Base-by-base conservation (phyloP, 2,888 invertebrate genomes). In the Drosophila ustulata region DNA sequence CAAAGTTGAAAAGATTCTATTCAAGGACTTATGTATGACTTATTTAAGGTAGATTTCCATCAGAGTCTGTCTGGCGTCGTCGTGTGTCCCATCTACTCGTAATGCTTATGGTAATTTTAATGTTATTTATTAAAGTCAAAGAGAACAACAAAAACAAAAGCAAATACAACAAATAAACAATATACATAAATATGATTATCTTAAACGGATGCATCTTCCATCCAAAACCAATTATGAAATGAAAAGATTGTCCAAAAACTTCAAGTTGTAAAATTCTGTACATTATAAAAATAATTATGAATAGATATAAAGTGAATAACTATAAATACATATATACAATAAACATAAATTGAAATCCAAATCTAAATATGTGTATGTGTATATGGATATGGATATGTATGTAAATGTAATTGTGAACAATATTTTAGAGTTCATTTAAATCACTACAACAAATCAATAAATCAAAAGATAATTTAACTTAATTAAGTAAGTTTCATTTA, bases 181-280 rank as follows among this genome's bases (percentile, higher is more conserved):
- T 39, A 64, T 39, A 28, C 18, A 18, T 18, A 18, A 28, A 28
- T 28, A 28, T 28, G 9, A 37, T 4, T 37, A 56, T 4, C 58
- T 6, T 39, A 26, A 41, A 57, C 32, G 63, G 47, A 34, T 52
- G 49, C 47, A 30, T 34, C 46, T 50, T 57, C 25, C 46, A 58
- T 57, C 25, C 41, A 47, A 78, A 79, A 79, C 78, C 78, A 77
- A 77, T 80, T 79, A 77, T 49, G 73, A 80, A 84, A 87, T 82
- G 84, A 87, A 84, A 87, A 84, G 87, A 83, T 86, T 85, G 85
- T 88, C 85, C 86, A 88, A 88, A 84, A 85, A 88, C 88, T 86
- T 72, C 78, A 86, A 88, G 85, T 88, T 88, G 88, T 85, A 85
- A 85, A 85, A 88, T 71, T 85, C 71, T 88, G 88, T 82, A 82